Base-by-base conservation (phyloP, 2,113 vertebrate species). In the human region DNA sequence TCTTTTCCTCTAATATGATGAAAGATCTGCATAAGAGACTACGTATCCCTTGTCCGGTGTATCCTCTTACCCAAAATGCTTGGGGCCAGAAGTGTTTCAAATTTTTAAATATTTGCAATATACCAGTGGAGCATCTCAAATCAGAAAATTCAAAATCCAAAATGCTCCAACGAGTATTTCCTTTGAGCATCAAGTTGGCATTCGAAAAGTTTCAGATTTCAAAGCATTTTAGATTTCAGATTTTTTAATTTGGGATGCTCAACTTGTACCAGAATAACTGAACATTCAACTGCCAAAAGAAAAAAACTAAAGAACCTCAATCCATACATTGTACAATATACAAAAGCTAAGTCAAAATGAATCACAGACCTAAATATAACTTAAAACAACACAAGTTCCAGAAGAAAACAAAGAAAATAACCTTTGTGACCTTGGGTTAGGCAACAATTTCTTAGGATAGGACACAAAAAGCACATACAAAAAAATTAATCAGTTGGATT, bases 341-440 rank as follows among this genome's bases (percentile, higher is more conserved):
- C 16, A 95, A 59, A 89, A 95, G 72, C 43, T 52, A 80, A 78
- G 30, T 86, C n/a, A 80, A 80, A 88, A 87, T 45, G 35, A 25
- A 38, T 45, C 40, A 88, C 0, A 85, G 17, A 80, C 8, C 25
- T 89, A 92, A 92, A 85, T 55, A 20, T 66, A 20, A 90, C 64
- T 48, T 78, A 45, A 96, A 91, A 81, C 25, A 72, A 76, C 52
- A 85, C 8, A 89, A 89, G 25, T 89, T 89, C 48, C 30, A 61
- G 22, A 95, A 96, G 22, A 82, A 95, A 89, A 89, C 10, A 81
- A 93, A 85, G 18, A 32, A 81, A 40, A 94, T 94, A 76, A 93
- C 52, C 61, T 88, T 76, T 81, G 22, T 64, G 35, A 61, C 50
- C n/a, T 1, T 12, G 6, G 11, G 30, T 68, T 70, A 96, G 40